Base-by-base conservation (phyloP, 1,140 invertebrate species). In the Drosophila sechellia region DNA sequence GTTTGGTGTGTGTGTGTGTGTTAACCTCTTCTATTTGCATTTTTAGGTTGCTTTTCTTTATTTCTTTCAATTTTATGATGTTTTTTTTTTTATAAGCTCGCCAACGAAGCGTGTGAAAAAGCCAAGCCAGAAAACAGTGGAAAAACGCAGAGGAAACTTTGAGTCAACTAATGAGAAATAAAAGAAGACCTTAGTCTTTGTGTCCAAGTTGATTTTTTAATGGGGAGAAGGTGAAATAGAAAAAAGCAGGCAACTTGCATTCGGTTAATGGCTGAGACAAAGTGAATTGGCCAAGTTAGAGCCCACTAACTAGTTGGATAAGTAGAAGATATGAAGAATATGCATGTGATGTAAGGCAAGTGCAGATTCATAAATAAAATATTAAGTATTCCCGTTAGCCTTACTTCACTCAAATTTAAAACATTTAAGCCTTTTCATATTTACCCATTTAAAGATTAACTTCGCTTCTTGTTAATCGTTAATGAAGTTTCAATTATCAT, bases 61-160 rank as follows among this genome's bases (percentile, higher is more conserved):
- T 64, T 64, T 64, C 61, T 60, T 60, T 64, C 22, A 43, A 64
- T 60, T 64, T 64, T 60, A 64, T 46, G 40, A 12, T 17, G 11
- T 4, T 37, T 39, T 10, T 64, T 64, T 43, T 56, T 39, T 64
- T 60, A 64, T 64, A 64, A 64, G 55, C 55, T 61, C 4, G 59
- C 59, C 59, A 61, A 40, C 59, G 40, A 64, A 64, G 56, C 61
- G 61, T 64, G 61, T 64, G 61, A 64, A 64, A 64, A 64, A 64
- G 40, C 55, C 55, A 64, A 59, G 55, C 31, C 10, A 60, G 42
- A 64, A 64, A 60, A 27, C 5, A 45, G 54, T 59, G 60, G 60
- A 64, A 60, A 64, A 64, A 43, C 27, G 58, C 34, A 37, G 35
- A 40, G 35, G 53, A 64, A 45, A 61, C 61, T 61, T 27, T 45